phyloP scores from a whole-genome alignment of 2,113 vertebrate genomes.

The Oryzias javanicus region DNA sequence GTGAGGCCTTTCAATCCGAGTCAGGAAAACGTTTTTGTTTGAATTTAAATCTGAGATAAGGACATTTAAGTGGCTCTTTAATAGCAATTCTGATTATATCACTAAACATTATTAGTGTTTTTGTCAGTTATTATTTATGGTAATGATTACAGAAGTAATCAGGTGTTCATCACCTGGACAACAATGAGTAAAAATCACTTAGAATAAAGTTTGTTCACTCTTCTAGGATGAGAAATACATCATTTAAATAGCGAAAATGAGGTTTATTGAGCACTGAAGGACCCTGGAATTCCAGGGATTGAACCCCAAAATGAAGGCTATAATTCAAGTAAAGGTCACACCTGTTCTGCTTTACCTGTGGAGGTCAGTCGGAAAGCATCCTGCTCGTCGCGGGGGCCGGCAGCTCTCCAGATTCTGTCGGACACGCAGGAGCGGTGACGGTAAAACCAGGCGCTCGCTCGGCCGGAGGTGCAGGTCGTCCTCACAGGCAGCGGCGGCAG shows the following conservation, averaged over 20 bases:
- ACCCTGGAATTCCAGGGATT: constrained; percentile 2
- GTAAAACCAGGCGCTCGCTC: constrained; percentile 3
- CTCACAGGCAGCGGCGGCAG: background rate
- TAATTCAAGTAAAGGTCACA: background rate
- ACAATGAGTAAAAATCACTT: background rate
- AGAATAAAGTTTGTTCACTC: background rate
- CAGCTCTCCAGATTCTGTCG: background rate
- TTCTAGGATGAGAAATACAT: constrained; percentile 17
- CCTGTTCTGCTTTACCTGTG: constrained; percentile 10
- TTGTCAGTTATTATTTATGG: too few relatives aligned
- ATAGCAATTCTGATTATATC: too few relatives aligned
- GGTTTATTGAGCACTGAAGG: background rate
- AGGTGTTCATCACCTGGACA: too few relatives aligned
- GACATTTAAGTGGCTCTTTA: too few relatives aligned
- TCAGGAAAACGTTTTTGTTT: too few relatives aligned
- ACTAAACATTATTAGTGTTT: too few relatives aligned
- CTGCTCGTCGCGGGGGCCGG: background rate
- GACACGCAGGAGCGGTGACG: background rate
- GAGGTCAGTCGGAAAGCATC: constrained; percentile 5
- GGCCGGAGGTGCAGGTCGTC: background rate
- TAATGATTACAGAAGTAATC: too few relatives aligned
- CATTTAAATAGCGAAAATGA: constrained; percentile 3
- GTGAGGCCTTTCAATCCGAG: too few relatives aligned
- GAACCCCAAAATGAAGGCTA: background rate
- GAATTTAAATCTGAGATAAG: too few relatives aligned